Percentiles rank a stretch among this genome's conserved stretches.
Conservation (phyloP, 2,113 vertebrate genomes). For the Prochilodus magdalenae region DNA sequence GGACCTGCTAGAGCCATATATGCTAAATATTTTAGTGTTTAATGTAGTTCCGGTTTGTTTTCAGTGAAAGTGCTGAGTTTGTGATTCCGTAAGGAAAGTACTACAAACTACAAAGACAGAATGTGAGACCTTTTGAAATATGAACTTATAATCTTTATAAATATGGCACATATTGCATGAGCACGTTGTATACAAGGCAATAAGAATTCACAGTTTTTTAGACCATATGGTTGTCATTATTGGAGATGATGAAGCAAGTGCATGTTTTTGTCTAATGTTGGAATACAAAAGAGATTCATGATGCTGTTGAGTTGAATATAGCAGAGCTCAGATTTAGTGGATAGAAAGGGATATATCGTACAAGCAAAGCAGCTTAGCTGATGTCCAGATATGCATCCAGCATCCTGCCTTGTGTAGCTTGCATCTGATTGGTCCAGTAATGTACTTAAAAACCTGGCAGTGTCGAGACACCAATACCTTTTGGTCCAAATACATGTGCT, state of each 20-base stretch:
- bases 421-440: not conserved
- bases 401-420: not conserved
- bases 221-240: no score
- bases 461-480: not conserved
- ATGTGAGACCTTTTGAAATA: no score
- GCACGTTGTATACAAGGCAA: no score
- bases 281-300: not conserved
- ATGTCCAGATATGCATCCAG: not conserved
- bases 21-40: conserved; percentile 20
- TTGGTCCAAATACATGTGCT: no score
- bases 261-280: not conserved
- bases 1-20: not conserved
- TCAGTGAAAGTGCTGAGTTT: not conserved
- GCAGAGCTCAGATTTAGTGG: not conserved
- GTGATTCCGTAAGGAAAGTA: not conserved
- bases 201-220: no score
- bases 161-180: no score
- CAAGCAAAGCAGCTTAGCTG: not conserved
- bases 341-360: not conserved
- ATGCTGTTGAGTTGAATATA: not conserved
- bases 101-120: not conserved
- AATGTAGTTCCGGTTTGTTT: not conserved
- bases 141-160: no score
- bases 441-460: not conserved
- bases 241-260: not conserved